A percentile compares a stretch with the other conserved stretches of the same genome.
These are phyloP conservation scores for Tridacna crocea DNA, from an alignment of 2,888 invertebrate genomes.

Conservation along the genomic window DNA sequence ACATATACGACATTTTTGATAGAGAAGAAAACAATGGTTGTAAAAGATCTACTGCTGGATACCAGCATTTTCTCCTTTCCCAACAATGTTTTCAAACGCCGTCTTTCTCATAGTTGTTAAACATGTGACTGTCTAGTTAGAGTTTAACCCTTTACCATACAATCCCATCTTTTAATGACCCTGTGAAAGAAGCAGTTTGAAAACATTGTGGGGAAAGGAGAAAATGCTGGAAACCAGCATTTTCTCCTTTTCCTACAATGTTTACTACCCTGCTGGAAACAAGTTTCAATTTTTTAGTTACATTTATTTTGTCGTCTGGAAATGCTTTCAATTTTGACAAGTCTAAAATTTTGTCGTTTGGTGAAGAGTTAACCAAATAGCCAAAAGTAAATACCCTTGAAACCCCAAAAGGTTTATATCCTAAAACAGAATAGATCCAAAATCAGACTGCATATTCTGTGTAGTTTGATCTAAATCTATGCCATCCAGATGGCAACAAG, in stretches of 20 bases:
- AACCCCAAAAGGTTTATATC: too few relatives aligned
- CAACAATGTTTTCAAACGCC: background rate
- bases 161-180: background rate
- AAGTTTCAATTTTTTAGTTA: too few relatives aligned
- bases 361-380: background rate
- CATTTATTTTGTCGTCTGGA: too few relatives aligned
- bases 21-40: background rate
- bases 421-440: too few relatives aligned
- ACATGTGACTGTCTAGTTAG: background rate
- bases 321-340: background rate
- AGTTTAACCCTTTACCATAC: background rate
- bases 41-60: too few relatives aligned
- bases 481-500: background rate
- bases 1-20: background rate
- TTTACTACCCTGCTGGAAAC: too few relatives aligned
- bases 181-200: background rate
- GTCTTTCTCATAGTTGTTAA: background rate
- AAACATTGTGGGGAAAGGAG: conserved; percentile 3
- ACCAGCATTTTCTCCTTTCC: background rate
- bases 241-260: conserved; percentile 7
- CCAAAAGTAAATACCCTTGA: too few relatives aligned
- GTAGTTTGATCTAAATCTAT: too few relatives aligned
- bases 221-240: background rate
- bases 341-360: background rate
- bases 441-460: too few relatives aligned